These are phyloP conservation scores for Typhlomys cinereus DNA, from an alignment of 2,113 vertebrate genomes.

Conservation along the genomic window DNA sequence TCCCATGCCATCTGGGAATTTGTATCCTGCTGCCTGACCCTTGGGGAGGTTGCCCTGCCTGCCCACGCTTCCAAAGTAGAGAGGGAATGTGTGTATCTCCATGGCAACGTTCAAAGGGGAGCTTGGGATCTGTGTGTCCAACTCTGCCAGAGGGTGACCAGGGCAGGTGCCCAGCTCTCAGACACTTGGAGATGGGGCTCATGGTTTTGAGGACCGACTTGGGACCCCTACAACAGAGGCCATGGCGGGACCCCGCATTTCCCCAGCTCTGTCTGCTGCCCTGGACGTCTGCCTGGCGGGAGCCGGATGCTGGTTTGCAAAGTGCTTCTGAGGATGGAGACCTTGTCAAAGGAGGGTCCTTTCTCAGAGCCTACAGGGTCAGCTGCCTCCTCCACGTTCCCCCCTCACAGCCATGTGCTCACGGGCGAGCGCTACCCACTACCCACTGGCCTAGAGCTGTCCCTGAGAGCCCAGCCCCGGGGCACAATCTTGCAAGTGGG, in stretches of 20 bases:
- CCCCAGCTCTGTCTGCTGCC: neutral
- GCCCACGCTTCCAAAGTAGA: neutral
- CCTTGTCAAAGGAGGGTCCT: neutral
- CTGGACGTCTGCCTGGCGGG: neutral
- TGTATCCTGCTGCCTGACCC: neutral
- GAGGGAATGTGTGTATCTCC: neutral
- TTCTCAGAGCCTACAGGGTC: neutral
- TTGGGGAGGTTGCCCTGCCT: neutral
- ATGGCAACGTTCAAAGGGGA: neutral
- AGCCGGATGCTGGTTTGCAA: accelerated
- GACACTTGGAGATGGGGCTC: neutral
- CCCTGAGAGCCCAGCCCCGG: neutral
- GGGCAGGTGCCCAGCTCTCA: neutral
- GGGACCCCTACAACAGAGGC: neutral
- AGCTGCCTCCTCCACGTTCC: neutral
- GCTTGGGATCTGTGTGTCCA: neutral
- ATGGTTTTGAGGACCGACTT: neutral
- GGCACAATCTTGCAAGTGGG: neutral
- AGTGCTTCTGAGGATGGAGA: neutral
- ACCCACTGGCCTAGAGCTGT: neutral
- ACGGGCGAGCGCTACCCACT: neutral
- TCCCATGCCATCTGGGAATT: neutral
- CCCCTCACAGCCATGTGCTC: neutral
- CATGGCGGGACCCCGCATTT: neutral
- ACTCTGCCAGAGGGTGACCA: neutral